Evolutionary conservation across 2,113 vertebrate genomes (phyloP).

Genomic region (Chamaea fasciata): DNA sequence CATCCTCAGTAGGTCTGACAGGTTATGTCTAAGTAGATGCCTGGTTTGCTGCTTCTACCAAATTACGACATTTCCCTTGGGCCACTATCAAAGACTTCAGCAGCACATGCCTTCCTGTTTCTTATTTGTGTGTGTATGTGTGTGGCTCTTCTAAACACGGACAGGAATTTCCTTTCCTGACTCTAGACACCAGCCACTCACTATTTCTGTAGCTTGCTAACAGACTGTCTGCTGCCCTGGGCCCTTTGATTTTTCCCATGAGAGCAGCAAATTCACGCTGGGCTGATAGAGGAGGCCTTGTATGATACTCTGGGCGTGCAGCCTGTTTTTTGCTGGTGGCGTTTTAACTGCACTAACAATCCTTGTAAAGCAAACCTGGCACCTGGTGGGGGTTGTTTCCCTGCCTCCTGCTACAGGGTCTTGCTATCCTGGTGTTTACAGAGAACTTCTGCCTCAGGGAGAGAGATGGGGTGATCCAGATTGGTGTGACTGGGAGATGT

Average conservation of each 20-base stretch:
- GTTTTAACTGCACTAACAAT: background rate
- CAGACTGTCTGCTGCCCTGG: conserved; percentile 5
- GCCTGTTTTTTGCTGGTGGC: background rate
- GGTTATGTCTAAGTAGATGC: background rate
- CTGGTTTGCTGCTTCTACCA: background rate
- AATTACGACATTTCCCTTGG: background rate
- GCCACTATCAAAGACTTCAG: background rate
- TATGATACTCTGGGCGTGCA: background rate
- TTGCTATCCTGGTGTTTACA: background rate
- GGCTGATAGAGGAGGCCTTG: background rate
- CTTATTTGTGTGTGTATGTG: conserved; percentile 40
- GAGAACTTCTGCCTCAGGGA: background rate
- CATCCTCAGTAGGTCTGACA: background rate
- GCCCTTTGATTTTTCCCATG: conserved; percentile 24
- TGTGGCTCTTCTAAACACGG: background rate
- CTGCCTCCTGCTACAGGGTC: background rate
- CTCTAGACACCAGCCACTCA: conserved; percentile 27
- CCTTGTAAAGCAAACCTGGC: background rate
- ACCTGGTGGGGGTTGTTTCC: background rate
- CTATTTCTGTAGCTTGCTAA: conserved; percentile 38
- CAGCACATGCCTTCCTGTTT: conserved; percentile 22
- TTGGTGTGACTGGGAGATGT: background rate
- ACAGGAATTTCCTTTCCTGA: conserved; percentile 53
- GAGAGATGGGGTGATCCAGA: background rate
- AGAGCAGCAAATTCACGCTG: background rate